A percentile compares a stretch with the other conserved stretches of the same genome.
These are phyloP conservation scores for Motacilla alba DNA, from an alignment of 2,113 vertebrate genomes.

Conservation along the genomic window DNA sequence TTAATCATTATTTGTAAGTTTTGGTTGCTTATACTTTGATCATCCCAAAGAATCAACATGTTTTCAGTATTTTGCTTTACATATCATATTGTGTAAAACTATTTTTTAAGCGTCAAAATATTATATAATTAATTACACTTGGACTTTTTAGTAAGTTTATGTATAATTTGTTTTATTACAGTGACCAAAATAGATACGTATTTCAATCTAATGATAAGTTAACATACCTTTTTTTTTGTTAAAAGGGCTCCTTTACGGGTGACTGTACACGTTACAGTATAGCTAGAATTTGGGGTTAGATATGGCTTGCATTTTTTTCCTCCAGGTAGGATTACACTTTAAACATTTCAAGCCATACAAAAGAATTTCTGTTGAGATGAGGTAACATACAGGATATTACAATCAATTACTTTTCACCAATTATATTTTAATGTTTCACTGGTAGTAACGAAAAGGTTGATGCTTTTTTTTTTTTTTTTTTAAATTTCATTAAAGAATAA, in stretches of 20 bases:
- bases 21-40: slow-evolving; percentile 51
- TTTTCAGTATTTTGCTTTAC: slow-evolving; percentile 51
- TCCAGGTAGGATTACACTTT: neutral
- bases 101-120: neutral
- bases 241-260: slow-evolving; percentile 70
- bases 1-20: slow-evolving; percentile 17
- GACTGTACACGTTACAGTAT: neutral
- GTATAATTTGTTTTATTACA: slow-evolving; percentile 25
- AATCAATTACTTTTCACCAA: slow-evolving; percentile 1
- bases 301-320: neutral
- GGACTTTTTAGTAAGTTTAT: neutral
- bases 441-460: neutral
- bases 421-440: neutral
- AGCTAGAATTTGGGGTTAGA: slow-evolving; percentile 31
- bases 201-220: neutral
- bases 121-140: slow-evolving; percentile 18
- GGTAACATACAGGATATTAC: neutral
- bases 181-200: neutral
- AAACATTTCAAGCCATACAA: slow-evolving; percentile 9
- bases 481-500: neutral
- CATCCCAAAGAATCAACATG: slow-evolving; percentile 69
- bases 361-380: neutral
- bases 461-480: neutral
- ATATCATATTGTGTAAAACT: neutral
- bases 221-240: neutral